Evolutionary conservation across 2,888 invertebrate genomes (phyloP), one percentile per base, ranked within the genome.

Genomic region (Sinotaia quadrata): DNA sequence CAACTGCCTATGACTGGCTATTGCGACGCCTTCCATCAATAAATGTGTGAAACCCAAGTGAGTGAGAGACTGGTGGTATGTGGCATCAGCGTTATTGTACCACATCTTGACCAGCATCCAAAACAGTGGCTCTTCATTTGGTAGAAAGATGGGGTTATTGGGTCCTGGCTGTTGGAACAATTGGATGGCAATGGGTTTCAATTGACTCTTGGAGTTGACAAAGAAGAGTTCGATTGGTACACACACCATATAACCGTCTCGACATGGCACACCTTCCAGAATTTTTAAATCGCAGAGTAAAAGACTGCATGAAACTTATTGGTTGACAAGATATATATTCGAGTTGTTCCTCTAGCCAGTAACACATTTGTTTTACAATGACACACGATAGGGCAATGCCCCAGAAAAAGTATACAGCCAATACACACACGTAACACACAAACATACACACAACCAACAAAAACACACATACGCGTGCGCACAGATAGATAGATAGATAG

Each of bases 151-250:
- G 21, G 89, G 89, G 73, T 90, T 90, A 63, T 89, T 82, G 2
- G 82, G 82, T 27, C 84, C 85, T 68, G 85, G 85, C 37, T 87
- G 69, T 76, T 89, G 89, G 69, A 84, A 86, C 37, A 90, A 82
- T 73, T 90, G 89, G 41, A 90, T 90, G 8, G 89, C 89, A 8
- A 90, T 78, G 0, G 90, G 90, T 62, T 87, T 75, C 59, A 90
- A 76, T 44, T 85, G 78, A n/a, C 81, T 77, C 5, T 84, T 77
- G 44, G 80, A 82, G 71, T 88, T 86, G n/a, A 88, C 76, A 73
- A 84, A 89, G 78, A 90, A 89, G 60, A 90, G 78, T 0, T 87
- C 89, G 29, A 89, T 80, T 3, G 90, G 89, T 29, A 84, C 77
- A 68, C 86, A 85, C 47, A 88, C 88, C 74, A 77, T 67, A 58